Base-by-base conservation (phyloP, 2,888 invertebrate genomes). In the Ophraella communa region DNA sequence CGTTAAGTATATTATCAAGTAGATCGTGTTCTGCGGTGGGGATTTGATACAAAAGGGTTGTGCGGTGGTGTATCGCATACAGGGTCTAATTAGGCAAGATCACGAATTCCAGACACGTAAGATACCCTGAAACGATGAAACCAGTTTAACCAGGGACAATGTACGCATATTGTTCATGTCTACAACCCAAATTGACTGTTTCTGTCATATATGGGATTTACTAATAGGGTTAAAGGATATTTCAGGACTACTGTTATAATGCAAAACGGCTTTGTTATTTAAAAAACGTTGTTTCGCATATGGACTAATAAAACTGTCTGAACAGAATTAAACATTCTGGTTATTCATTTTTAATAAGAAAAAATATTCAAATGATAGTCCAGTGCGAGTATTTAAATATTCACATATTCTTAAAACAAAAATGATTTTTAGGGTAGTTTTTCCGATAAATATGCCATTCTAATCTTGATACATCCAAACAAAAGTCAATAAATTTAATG, bases 21-120 rank as follows among this genome's bases (percentile, higher is more conserved):
- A 62, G 64, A 62, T 67, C 65, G 51, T 59, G 65, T 66, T 67
- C 60, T 47, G 61, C 47, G 65, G 71, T 62, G 67, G 56, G 55
- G 66, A 47, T 47, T 47, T 47, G 57, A 67, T 67, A 71, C 71
- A 67, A 69, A 66, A 65, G 68, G 70, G 65, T 67, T 21, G 21
- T 62, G 65, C 63, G 64, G 61, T 54, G 55, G 47, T 64, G 67
- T 66, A 65, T 66, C 66, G 65, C 56, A 57, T 70, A 68, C 68
- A 67, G 60, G 69, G 70, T 71, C 72, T 75, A 75, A 76, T 76
- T 75, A 76, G 72, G 65, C 69, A 67, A 60, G 68, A 74, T 75
- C 72, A 69, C 71, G 73, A 73, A 76, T 76, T 75, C 74, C 53
- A 69, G 65, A 71, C 76, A 73, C 71, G 73, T 71, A 73, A 62